Evolutionary conservation across 2,888 invertebrate genomes (phyloP), one percentile per base, ranked within the genome.

Genomic region (Allolobophora icterica): DNA sequence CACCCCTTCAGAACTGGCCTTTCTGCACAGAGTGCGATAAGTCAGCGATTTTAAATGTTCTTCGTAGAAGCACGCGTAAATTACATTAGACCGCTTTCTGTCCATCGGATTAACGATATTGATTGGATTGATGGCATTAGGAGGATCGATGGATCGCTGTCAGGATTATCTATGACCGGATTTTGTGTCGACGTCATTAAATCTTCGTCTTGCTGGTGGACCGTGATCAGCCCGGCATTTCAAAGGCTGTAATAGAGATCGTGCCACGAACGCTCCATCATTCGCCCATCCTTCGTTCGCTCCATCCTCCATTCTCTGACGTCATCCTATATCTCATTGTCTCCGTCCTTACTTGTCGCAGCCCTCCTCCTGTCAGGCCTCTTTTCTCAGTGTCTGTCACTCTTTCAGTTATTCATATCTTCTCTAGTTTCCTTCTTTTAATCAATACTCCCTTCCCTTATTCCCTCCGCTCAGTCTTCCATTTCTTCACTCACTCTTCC

Each of bases 261-360:
- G n/a, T n/a, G 71, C 71, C 71, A 71, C 71, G 71, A 71, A n/a
- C 71, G n/a, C 71, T 71, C 71, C 71, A 71, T 71, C 71, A 71
- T 71, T 71, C 71, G 6, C 71, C n/a, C 71, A 71, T 71, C 71
- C 71, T n/a, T 71, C 71, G 21, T 24, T 52, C 52, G 71, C 71
- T 71, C 30, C 71, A n/a, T 71, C 71, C 71, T 71, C 71, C 71
- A 71, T 71, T 71, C 71, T 71, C 71, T 71, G 6, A 11, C 30
- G 71, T 71, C 71, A 71, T 71, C 71, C 30, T 11, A n/a, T 13
- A 30, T n/a, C 52, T 52, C n/a, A 30, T n/a, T 71, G n/a, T 8
- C n/a, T 71, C 71, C 6, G n/a, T n/a, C 71, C 71, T 71, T 17
- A 1, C 45, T 45, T 45, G n/a, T n/a, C n/a, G n/a, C n/a, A n/a